Evolutionary conservation across 2,888 invertebrate species (phyloP).

Genomic region (Himalopsyche anomala): DNA sequence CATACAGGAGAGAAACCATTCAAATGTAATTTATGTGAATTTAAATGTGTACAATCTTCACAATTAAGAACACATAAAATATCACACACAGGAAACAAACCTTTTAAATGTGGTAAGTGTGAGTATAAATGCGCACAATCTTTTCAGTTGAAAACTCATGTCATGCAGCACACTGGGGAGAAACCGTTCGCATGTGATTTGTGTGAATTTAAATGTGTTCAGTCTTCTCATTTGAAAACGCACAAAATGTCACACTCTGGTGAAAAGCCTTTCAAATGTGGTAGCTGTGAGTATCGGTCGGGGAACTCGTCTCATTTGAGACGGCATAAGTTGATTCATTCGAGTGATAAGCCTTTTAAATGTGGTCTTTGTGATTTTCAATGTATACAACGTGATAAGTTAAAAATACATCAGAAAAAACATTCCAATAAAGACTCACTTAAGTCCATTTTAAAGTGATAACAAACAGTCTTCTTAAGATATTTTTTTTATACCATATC

Average conservation of each 20-base stretch:
- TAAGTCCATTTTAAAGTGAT: too few relatives aligned
- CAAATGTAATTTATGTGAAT: constrained; percentile 39
- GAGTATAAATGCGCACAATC: neutral
- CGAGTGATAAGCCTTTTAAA: neutral
- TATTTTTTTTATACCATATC: too few relatives aligned
- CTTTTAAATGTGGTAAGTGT: neutral
- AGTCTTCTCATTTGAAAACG: neutral
- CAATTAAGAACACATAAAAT: constrained; percentile 22
- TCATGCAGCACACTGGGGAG: constrained; percentile 14
- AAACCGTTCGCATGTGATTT: constrained; percentile 46
- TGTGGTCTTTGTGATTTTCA: neutral
- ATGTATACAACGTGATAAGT: too few relatives aligned
- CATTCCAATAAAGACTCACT: too few relatives aligned
- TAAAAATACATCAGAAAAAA: too few relatives aligned
- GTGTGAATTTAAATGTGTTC: constrained; percentile 2
- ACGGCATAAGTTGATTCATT: constrained; percentile 39
- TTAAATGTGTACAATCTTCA: neutral
- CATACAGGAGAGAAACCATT: constrained; percentile 51
- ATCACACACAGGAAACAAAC: constrained; percentile 11
- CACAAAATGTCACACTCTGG: constrained; percentile 45
- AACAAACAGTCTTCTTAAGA: too few relatives aligned
- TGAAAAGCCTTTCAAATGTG: constrained; percentile 46
- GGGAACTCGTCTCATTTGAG: neutral
- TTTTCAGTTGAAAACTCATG: neutral
- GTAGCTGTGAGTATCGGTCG: neutral